phyloP scores from a whole-genome alignment of 2,113 vertebrate species.

The Lamprotornis superbus region DNA sequence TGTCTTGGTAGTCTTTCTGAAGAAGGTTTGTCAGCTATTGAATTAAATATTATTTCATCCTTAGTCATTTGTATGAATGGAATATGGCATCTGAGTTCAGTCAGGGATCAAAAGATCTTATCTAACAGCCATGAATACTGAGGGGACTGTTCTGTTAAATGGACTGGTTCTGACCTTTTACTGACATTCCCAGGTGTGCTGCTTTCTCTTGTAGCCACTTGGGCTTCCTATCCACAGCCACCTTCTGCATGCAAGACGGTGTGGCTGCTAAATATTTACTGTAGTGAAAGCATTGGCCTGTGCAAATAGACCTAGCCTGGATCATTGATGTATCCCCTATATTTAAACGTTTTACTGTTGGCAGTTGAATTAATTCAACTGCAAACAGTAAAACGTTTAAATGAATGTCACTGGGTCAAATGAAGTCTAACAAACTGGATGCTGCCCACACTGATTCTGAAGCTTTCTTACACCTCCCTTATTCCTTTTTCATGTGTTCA shows the following conservation, averaged over 20 bases:
- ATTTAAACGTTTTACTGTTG: not conserved
- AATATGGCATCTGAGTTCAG: not conserved
- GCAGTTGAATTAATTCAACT: not conserved
- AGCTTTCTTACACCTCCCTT: not conserved
- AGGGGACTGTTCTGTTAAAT: not conserved
- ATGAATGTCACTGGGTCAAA: not conserved
- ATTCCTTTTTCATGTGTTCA: not conserved
- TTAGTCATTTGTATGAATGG: not conserved
- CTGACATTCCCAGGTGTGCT: not conserved
- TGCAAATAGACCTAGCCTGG: not conserved
- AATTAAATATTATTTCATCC: not conserved
- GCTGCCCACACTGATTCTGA: not conserved
- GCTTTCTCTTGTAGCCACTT: not conserved
- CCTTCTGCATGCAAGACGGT: not conserved
- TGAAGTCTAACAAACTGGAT: not conserved
- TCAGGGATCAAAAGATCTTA: not conserved
- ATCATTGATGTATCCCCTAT: not conserved
- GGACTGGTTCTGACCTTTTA: not conserved
- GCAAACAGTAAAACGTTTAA: too few relatives aligned
- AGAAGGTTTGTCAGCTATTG: not conserved
- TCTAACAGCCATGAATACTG: not conserved
- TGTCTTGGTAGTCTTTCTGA: not conserved
- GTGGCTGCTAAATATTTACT: not conserved
- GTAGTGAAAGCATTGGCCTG: not conserved
- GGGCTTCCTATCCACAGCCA: not conserved